Evolutionary conservation across 2,888 invertebrate genomes (phyloP).

Genomic region (Cosmia pyralina): DNA sequence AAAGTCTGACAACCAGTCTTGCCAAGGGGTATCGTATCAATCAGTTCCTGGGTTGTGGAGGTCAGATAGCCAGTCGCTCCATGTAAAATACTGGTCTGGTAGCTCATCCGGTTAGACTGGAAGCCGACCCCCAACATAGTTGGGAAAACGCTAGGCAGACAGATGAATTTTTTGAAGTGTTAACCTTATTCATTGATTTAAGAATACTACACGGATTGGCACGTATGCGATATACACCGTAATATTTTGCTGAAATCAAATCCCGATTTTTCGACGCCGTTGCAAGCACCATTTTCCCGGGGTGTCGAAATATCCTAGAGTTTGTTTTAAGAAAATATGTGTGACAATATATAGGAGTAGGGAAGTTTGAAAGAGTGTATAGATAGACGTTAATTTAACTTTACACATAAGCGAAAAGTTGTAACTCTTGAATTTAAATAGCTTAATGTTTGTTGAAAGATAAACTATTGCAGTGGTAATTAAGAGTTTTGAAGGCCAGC

Average conservation of each 20-base stretch:
- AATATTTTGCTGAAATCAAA: not conserved
- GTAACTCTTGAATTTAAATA: too few species aligned
- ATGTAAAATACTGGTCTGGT: not conserved
- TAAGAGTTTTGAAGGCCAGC: constrained; percentile 11
- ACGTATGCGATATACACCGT: not conserved
- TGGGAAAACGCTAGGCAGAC: not conserved
- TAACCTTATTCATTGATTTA: not conserved
- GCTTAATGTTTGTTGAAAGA: not conserved
- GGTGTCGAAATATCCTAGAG: not conserved
- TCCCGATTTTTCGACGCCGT: not conserved
- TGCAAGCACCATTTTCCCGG: not conserved
- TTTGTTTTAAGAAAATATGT: constrained; percentile 10
- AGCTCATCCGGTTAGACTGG: not conserved
- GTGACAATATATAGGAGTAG: not conserved
- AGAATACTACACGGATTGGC: not conserved
- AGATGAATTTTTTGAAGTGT: not conserved
- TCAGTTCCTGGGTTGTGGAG: not conserved
- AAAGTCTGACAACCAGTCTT: not conserved
- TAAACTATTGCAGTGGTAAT: constrained; percentile 14
- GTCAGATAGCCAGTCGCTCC: not conserved
- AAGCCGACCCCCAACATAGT: not conserved
- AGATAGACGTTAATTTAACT: not conserved
- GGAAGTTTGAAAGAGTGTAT: not conserved
- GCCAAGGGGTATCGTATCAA: not conserved
- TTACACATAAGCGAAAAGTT: too few species aligned